Evolutionary conservation across 2,797 vertebrate genomes (phyloP).

Genomic region (Coracias cyanogaster): DNA sequence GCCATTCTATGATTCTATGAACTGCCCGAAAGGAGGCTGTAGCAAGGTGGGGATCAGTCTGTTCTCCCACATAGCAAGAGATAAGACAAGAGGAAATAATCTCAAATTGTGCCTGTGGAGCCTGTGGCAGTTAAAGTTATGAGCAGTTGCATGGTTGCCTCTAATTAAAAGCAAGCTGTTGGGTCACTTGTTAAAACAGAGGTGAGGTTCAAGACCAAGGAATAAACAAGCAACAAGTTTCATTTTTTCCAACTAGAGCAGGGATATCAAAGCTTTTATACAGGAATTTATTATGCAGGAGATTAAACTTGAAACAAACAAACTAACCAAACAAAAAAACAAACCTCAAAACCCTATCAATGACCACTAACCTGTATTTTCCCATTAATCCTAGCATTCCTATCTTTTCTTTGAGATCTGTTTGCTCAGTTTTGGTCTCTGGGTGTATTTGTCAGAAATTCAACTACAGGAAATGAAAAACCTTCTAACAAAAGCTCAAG

Average conservation of each 20-base stretch:
- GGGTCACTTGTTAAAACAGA: background rate
- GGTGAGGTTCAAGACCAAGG: background rate
- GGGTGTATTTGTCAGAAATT: background rate
- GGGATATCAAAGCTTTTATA: background rate
- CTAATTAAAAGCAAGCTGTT: background rate
- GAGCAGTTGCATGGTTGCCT: background rate
- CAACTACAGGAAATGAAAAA: background rate
- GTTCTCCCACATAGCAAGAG: background rate
- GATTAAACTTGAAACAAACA: background rate
- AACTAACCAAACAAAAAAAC: accelerated
- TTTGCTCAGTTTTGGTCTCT: background rate
- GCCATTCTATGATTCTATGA: too few species aligned
- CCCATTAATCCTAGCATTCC: background rate
- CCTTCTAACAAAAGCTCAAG: background rate
- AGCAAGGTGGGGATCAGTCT: background rate
- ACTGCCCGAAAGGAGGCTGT: background rate
- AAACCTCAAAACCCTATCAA: background rate
- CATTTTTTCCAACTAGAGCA: background rate
- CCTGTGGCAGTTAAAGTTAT: background rate
- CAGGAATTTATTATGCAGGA: background rate
- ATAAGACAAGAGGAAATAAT: background rate
- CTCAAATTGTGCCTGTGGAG: too few species aligned
- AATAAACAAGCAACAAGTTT: background rate
- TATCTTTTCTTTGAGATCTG: background rate
- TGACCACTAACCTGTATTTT: background rate